phyloP scores from a whole-genome alignment of 64 coral and sea anemone genomes.

The Exaiptasia diaphana region DNA sequence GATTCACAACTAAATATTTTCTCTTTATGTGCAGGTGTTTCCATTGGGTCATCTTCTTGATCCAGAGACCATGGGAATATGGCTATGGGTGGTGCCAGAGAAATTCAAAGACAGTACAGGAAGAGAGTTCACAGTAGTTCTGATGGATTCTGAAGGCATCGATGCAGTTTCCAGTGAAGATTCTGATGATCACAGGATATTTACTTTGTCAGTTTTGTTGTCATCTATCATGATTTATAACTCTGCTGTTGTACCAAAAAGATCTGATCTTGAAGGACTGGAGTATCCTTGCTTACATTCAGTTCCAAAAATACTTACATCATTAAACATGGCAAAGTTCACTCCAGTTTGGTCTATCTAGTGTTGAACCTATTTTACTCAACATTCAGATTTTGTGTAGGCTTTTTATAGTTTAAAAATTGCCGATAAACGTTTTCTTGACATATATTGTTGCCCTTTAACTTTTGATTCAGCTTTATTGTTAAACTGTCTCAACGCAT shows the following conservation, averaged over 20 bases:
- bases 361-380: too few relatives aligned
- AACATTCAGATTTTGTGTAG: too few relatives aligned
- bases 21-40: not conserved
- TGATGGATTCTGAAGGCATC: constrained; percentile 49
- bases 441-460: not conserved
- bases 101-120: constrained; percentile 30
- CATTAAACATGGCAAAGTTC: not conserved
- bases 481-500: constrained; percentile 75
- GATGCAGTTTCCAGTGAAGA: not conserved
- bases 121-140: constrained; percentile 16
- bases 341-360: too few relatives aligned
- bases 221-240: constrained; percentile 50
- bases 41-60: constrained; percentile 17
- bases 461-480: constrained; percentile 47
- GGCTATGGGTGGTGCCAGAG: constrained; percentile 39
- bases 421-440: too few relatives aligned
- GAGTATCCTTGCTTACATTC: constrained; percentile 34
- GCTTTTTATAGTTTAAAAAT: too few relatives aligned
- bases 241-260: constrained; percentile 22
- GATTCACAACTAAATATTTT: too few relatives aligned
- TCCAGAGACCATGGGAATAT: constrained; percentile 59
- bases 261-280: constrained; percentile 19
- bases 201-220: constrained; percentile 35
- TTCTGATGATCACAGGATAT: constrained; percentile 30
- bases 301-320: not conserved